Conservation (phyloP, 2,888 invertebrate genomes). For the Trilocha varians region DNA sequence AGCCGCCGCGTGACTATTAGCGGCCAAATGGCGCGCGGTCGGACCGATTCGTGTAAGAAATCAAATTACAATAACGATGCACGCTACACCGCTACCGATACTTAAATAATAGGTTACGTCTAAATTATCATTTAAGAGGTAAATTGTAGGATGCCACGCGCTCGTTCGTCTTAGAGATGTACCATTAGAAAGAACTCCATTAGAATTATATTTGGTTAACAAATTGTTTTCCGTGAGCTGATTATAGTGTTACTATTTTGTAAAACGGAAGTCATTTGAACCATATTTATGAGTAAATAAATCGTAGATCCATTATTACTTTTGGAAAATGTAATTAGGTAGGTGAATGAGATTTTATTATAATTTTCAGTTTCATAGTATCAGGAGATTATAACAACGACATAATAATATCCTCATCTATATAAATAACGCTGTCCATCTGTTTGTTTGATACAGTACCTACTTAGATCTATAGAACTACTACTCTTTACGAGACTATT, state of each 20-base stretch:
- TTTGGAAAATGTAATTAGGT: background rate
- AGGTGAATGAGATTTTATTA: too few species aligned
- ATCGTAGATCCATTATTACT: background rate
- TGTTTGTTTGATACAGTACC: too few species aligned
- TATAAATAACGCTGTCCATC: too few species aligned
- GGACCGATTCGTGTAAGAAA: conserved; percentile 54
- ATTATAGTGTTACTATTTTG: conserved; percentile 47
- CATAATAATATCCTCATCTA: too few species aligned
- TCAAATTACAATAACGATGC: conserved; percentile 67
- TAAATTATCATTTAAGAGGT: conserved; percentile 51
- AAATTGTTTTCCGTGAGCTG: conserved; percentile 38
- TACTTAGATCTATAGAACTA: too few species aligned
- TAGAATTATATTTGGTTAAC: conserved; percentile 53
- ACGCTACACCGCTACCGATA: conserved; percentile 61
- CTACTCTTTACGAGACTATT: too few species aligned
- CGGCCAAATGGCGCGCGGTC: conserved; percentile 54
- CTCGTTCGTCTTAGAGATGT: conserved; percentile 43
- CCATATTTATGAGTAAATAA: conserved; percentile 2
- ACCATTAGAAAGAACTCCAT: conserved; percentile 34
- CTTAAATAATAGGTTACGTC: conserved; percentile 64
- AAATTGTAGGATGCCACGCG: conserved; percentile 61
- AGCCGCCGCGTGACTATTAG: conserved; percentile 44
- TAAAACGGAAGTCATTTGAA: conserved; percentile 29
- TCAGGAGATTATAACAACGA: too few species aligned
- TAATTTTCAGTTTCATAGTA: too few species aligned